phyloP scores from a whole-genome alignment of 2,113 vertebrate species.

The Macroglossus sobrinus region DNA sequence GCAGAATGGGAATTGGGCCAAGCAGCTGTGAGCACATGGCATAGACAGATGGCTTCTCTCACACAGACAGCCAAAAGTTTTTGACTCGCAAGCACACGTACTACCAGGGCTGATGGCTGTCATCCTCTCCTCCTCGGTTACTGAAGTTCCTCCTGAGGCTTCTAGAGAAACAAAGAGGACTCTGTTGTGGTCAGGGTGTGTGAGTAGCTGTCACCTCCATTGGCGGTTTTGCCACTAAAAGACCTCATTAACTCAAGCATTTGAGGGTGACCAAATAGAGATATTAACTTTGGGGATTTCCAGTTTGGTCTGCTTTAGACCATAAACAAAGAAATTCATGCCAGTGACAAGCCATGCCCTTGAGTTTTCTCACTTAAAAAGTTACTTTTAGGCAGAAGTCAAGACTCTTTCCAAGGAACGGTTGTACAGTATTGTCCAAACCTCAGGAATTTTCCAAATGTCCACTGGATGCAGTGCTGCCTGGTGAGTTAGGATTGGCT shows the following conservation, averaged over 20 bases:
- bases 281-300: background rate
- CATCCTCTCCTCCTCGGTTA: fast-evolving
- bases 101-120: background rate
- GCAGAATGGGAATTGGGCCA: fast-evolving
- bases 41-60: too few relatives aligned
- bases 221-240: background rate
- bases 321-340: too few relatives aligned
- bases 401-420: background rate
- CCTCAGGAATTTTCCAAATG: background rate
- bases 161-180: background rate
- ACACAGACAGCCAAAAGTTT: background rate
- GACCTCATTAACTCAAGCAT: background rate
- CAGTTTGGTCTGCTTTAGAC: background rate
- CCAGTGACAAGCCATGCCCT: background rate
- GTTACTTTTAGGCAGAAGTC: background rate
- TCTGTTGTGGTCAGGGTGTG: background rate
- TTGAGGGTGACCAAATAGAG: background rate
- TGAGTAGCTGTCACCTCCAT: fast-evolving
- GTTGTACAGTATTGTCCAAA: background rate
- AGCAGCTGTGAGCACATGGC: background rate
- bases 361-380: background rate
- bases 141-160: background rate
- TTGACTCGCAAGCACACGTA: fast-evolving
- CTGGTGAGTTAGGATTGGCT: background rate
- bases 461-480: fast-evolving